Evolutionary conservation across 2,888 invertebrate species (phyloP), one percentile per base, ranked within the genome.

Genomic region (Eristalis intricaria): DNA sequence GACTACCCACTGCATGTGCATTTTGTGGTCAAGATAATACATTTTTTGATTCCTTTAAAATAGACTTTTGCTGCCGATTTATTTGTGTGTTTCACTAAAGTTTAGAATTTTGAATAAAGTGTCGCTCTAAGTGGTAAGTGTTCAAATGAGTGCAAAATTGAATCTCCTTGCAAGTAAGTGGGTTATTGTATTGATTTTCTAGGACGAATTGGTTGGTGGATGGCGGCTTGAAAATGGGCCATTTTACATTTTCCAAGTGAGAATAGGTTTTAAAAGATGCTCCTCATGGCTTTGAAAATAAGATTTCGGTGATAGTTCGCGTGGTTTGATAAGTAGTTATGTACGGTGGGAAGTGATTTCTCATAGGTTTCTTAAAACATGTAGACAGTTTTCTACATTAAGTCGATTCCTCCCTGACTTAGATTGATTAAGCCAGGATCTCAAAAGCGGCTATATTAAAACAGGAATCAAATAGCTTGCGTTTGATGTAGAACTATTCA

Each of bases 121-220:
- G 19, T 22, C 4, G 23, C 26, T 60, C 13, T 19, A 19, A 32
- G 26, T 26, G 65, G 22, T 29, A 61, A 29, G 56, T 38, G 19
- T 60, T 15, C 5, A 69, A 78, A 70, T 82, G 65, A 86, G 77
- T 82, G 35, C 38, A 68, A 71, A 75, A 82, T 58, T 78, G 11
- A 75, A 71, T 43, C 66, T 69, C 70, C 73, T 68, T 80, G n/a
- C 15, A 13, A 65, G 22, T 63, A 22, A 50, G 58, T 71, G 71
- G 71, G 74, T 73, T 77, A 78, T 26, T 74, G 71, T 86, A 82
- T 83, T 71, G 82, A 83, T 83, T 86, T 86, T 86, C 68, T 38
- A 71, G 86, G 66, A 66, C 22, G 82, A 78, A 78, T 74, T 35
- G 19, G 29, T 22, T 64, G 43, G 13, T 64, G 58, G 13, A 29